Evolutionary conservation across 2,888 invertebrate species (phyloP), one percentile per base, ranked within the genome.

Genomic region (Lomographa bimaculata): DNA sequence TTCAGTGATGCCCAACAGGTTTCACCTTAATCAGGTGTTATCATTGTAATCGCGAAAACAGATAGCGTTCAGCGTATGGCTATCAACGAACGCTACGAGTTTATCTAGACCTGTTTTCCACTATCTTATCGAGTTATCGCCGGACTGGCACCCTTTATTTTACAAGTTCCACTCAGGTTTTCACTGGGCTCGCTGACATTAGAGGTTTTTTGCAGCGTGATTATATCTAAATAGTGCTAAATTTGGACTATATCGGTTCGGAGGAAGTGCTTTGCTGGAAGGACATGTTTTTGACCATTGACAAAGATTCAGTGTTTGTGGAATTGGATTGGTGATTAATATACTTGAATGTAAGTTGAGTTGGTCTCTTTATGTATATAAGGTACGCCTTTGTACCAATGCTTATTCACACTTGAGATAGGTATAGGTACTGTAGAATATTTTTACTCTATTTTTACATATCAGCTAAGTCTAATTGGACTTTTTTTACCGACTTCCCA

Each of bases 21-120:
- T 67, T 62, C 58, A 46, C 51, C 58, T 55, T 71, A 82, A 78
- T 76, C 79, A 69, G 52, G 49, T 57, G 61, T 63, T 82, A 83
- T 82, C 84, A 41, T 44, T 46, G 71, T 84, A 85, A 84, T 83
- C 85, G 71, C 69, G 58, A 83, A 81, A 80, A 79, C 59, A 71
- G 74, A 81, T 78, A 76, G 60, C 52, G 52, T 30, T 50, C 44
- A 50, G 50, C 58, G 60, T 61, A 64, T 55, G 67, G 68, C 68
- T 79, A 79, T 79, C 82, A 71, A 73, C 57, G 76, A 71, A 73
- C 57, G 76, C 62, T 72, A 75, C 73, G 60, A 84, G 81, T 84
- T 86, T 89, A 87, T 87, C 89, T 87, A 87, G 87, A 85, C 87
- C 87, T 82, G 84, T 68, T 86, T 83, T 80, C 52, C 68, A 78